Conservation (phyloP, 2,888 invertebrate species). For the Ichneumoninae sp. region DNA sequence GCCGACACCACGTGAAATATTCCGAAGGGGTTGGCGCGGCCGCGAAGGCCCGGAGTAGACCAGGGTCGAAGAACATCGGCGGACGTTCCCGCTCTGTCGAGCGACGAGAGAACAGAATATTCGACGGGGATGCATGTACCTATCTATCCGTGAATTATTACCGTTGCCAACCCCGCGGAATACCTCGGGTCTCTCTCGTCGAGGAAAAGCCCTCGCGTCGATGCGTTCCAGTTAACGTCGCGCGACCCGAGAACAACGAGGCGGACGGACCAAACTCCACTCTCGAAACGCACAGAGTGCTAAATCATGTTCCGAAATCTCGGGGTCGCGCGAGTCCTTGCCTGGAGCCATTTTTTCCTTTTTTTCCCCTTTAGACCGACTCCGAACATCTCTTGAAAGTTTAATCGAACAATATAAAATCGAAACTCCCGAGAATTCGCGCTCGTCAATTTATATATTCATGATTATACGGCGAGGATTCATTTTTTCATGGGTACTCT, state of each 20-base stretch:
- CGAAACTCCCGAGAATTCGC: slow-evolving; percentile 16
- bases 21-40: slow-evolving; percentile 26
- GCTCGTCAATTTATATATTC: neutral
- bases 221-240: slow-evolving; percentile 39
- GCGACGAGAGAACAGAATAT: slow-evolving; percentile 56
- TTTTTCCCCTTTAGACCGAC: neutral
- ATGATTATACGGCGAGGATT: neutral
- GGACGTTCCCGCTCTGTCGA: slow-evolving; percentile 18
- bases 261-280: slow-evolving; percentile 27
- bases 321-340: slow-evolving; percentile 38
- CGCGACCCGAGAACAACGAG: neutral
- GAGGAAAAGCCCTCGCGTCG: slow-evolving; percentile 10
- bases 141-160: slow-evolving; percentile 62
- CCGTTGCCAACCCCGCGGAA: slow-evolving; percentile 36
- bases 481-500: neutral
- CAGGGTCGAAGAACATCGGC: slow-evolving; percentile 20
- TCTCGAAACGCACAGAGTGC: slow-evolving; percentile 58
- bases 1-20: slow-evolving; percentile 47
- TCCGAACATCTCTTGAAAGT: slow-evolving; percentile 10
- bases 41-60: neutral
- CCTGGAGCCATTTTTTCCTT: slow-evolving; percentile 40
- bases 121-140: slow-evolving; percentile 55
- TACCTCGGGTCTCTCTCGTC: slow-evolving; percentile 36
- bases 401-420: slow-evolving; percentile 37
- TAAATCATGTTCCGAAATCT: slow-evolving; percentile 63